These are phyloP conservation scores for Tineola bisselliella DNA, from an alignment of 2,888 invertebrate species.

Conservation along the genomic window DNA sequence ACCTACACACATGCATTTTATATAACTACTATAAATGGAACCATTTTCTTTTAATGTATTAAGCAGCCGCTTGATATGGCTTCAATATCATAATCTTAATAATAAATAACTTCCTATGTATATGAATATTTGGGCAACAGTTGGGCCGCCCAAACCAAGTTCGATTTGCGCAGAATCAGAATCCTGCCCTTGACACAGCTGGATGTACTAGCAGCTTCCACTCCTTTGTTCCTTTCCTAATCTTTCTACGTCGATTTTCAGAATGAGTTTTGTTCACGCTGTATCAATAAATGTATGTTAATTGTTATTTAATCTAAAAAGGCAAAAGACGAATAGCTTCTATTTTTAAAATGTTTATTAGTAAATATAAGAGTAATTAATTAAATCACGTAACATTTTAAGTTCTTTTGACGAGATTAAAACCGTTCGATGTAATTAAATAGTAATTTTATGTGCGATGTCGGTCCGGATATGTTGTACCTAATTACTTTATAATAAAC, in stretches of 20 bases:
- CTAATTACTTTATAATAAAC: neutral
- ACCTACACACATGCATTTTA: no score
- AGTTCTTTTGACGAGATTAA: neutral
- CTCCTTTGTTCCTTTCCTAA: conserved; percentile 44
- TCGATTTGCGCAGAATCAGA: conserved; percentile 53
- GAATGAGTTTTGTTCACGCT: no score
- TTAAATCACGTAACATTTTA: neutral
- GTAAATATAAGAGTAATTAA: no score
- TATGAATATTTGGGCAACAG: neutral
- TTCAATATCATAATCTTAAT: no score
- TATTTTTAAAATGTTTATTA: no score
- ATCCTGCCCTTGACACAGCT: conserved; percentile 56
- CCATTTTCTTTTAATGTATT: no score
- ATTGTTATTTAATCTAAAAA: no score
- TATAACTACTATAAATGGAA: no score
- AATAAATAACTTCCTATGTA: no score
- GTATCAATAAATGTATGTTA: no score
- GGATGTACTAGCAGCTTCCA: conserved; percentile 26
- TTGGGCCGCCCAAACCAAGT: neutral
- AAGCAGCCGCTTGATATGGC: neutral
- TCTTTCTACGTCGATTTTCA: neutral
- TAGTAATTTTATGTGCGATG: neutral
- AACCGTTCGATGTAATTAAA: neutral
- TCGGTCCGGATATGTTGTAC: neutral
- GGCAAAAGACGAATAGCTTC: no score